These are phyloP conservation scores for Spodoptera frugiperda DNA, from an alignment of 1,140 invertebrate genomes.

Conservation along the genomic window DNA sequence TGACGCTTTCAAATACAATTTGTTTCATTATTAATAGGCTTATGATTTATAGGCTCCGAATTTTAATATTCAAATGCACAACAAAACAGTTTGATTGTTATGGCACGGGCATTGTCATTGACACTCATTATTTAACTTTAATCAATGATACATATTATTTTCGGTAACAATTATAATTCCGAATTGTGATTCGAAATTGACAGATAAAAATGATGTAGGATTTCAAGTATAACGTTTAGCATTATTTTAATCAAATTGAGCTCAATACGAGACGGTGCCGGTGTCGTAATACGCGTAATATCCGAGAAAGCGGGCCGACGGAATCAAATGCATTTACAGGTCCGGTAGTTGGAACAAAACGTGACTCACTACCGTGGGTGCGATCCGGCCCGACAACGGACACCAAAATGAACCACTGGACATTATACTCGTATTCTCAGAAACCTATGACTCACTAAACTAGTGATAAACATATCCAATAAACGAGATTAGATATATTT, in stretches of 20 bases:
- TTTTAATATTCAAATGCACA: neutral
- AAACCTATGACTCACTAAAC: conserved; percentile 33
- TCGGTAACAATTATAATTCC: no score
- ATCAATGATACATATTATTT: no score
- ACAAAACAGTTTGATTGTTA: neutral
- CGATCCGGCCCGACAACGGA: conserved; percentile 32
- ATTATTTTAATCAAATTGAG: neutral
- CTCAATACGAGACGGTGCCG: conserved; percentile 12
- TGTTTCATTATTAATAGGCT: conserved; percentile 46
- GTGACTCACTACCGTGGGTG: conserved; percentile 51
- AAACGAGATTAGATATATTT: conserved; percentile 5
- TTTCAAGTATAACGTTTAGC: no score
- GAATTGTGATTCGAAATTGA: no score
- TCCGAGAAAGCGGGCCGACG: conserved; percentile 45
- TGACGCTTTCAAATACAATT: conserved; percentile 75
- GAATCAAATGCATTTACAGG: conserved; percentile 40
- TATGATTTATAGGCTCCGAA: conserved; percentile 3
- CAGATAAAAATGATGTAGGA: no score
- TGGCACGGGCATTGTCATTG: neutral
- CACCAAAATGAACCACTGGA: conserved; percentile 10
- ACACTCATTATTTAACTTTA: no score
- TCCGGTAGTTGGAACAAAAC: conserved; percentile 36
- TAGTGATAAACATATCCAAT: neutral
- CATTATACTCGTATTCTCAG: conserved; percentile 16
- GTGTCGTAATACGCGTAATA: conserved; percentile 38